Evolutionary conservation across 2,113 vertebrate species (phyloP).

Genomic region (Ophthalmotilapia sp.): DNA sequence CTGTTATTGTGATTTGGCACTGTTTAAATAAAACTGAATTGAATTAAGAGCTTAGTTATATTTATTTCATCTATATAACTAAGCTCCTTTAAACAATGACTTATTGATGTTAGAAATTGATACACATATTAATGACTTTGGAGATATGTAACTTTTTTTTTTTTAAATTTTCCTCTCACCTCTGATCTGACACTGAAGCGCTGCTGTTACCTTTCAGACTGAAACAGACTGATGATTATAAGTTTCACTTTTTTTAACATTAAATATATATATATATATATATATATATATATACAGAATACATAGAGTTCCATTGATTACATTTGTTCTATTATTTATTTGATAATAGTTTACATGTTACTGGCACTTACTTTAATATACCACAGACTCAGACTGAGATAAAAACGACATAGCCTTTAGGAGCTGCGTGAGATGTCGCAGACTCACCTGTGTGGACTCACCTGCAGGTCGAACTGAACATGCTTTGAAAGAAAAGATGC

Average conservation of each 20-base stretch:
- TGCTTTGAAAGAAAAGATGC: background rate
- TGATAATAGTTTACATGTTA: background rate
- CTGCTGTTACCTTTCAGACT: background rate
- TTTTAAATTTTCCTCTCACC: accelerated
- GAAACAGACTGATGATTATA: background rate
- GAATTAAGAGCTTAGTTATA: background rate
- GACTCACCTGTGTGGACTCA: background rate
- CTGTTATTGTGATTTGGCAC: background rate
- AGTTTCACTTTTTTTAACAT: background rate
- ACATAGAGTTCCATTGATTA: background rate
- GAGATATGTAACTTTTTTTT: background rate
- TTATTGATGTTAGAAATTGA: background rate
- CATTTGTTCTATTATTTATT: background rate
- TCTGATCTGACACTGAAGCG: background rate
- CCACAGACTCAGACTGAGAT: background rate
- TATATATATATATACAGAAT: background rate
- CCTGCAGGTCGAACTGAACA: background rate
- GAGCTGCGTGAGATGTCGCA: background rate
- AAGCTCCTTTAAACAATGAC: background rate
- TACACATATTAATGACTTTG: background rate
- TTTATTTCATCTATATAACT: background rate
- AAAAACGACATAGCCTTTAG: background rate
- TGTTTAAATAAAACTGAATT: background rate
- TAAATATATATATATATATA: background rate
- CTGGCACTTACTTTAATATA: background rate